Base-by-base conservation (phyloP, 1,140 invertebrate genomes). In the Pseudoatta argentina region DNA sequence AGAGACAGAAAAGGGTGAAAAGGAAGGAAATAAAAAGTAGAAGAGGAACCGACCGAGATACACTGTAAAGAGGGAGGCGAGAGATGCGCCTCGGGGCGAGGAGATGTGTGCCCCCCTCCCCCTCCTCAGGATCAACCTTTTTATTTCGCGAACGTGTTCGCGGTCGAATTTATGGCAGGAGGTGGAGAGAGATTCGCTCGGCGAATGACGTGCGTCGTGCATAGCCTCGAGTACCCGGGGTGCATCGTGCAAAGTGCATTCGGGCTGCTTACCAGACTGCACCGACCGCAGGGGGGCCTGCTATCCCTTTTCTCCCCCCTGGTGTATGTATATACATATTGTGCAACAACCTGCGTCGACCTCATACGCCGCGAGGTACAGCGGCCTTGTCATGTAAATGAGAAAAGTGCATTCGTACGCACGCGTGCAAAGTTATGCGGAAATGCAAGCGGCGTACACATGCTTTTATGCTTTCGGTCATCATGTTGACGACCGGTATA, bases 321-420 rank as follows among this genome's bases (percentile, higher is more conserved):
- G 73, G 64, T 82, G n/a, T 24, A 57, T 39, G 57, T 51, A 57
- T 34, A 57, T 48, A 73, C 39, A 57, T 77, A 85, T 73, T 88
- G 86, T 64, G 66, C 86, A 88, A 90, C 86, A 88, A 90, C 89
- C 88, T 75, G 79, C 79, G 77, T 75, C 44, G 88, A 90, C 89
- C 86, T 86, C 88, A 86, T 63, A 79, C 71, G 55, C 59, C 64
- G 55, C 82, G 82, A 90, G 89, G 88, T 90, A 86, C 88, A 91
- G 16, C n/a, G 82, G 63, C 81, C 89, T 91, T 91, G 90, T 91
- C 86, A 91, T 91, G 90, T 79, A 91, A 91, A 91, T 91, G 85
- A 89, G 91, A 91, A 91, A 91, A 91, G 82, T 91, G 90, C 91
- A 91, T 39, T 66, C 51, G 64, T 44, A 79, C 72, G 67, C 78